Evolutionary conservation across 1,140 invertebrate genomes (phyloP), one percentile per base, ranked within the genome.

Genomic region (Heliconius hewitsoni): DNA sequence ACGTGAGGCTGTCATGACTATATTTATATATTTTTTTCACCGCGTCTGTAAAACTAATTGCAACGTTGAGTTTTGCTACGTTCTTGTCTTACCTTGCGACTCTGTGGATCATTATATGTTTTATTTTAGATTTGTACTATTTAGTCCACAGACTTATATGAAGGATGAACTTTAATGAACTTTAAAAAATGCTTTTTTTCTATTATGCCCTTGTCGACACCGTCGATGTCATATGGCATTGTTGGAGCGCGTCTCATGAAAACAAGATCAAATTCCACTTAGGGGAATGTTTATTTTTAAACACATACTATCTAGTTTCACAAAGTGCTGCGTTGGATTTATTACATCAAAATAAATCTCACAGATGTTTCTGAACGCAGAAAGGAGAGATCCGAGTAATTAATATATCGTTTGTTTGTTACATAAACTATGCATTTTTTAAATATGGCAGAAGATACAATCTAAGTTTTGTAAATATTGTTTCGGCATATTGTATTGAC

Each of bases 221-320:
- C 52, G 3, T 23, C 9, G n/a, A 57, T 19, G 19, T 57, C n/a
- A 57, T 57, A 57, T 57, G 55, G n/a, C 8, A 11, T 57, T 23
- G 1, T 57, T 57, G 5, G n/a, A 57, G 23, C 55, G 55, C n/a
- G 19, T n/a, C 55, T n/a, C 55, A 57, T n/a, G 55, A 57, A 23
- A 23, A n/a, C 23, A 27, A 11, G 8, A 66, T 66, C 60, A 16
- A 13, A 66, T 66, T 66, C n/a, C 60, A 66, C 23, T 66, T 66
- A n/a, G n/a, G 55, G 55, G 60, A 66, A 13, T 66, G 60, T 66
- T 66, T 66, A 66, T 66, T 66, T 66, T 30, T 30, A 27, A 66
- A 30, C 23, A 66, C n/a, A 9, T 16, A 4, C 27, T 66, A 16
- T 66, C 60, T 66, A 66, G 60, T 66, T 27, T 27, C 27, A 27